Conservation (phyloP, 2,888 invertebrate genomes). For the Diplolepis rosae region DNA sequence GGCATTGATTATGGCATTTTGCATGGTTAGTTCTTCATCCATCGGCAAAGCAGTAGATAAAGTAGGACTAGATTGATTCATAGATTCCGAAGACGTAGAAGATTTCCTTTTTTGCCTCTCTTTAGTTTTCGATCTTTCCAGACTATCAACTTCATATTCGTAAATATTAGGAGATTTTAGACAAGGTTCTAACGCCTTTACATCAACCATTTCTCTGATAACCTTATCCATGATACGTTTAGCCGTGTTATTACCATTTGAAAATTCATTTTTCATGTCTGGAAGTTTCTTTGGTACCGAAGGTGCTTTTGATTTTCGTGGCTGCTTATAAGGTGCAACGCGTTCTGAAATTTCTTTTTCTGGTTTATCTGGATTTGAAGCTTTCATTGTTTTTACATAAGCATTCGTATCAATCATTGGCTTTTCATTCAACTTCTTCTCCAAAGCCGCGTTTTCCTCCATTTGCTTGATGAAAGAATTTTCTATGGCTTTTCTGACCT, state of each 20-base stretch:
- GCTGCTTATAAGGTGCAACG: constrained; percentile 27
- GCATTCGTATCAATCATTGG: neutral
- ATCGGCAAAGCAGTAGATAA: constrained; percentile 84
- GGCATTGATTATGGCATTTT: constrained; percentile 83
- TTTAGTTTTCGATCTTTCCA: constrained; percentile 64
- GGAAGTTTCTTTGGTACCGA: constrained; percentile 53
- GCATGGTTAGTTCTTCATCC: constrained; percentile 87
- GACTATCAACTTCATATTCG: constrained; percentile 70
- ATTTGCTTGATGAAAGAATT: constrained; percentile 69
- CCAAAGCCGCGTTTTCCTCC: constrained; percentile 62
- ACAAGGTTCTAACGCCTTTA: constrained; percentile 61
- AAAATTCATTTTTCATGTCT: constrained; percentile 67
- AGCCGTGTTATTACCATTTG: constrained; percentile 60
- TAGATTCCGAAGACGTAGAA: constrained; percentile 58
- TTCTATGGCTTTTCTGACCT: constrained; percentile 68
- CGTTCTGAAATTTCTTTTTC: neutral
- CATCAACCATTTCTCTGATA: constrained; percentile 71
- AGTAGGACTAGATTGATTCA: constrained; percentile 81
- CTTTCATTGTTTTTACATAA: constrained; percentile 17
- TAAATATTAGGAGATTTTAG: constrained; percentile 32
- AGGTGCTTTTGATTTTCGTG: constrained; percentile 44
- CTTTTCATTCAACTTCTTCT: constrained; percentile 42
- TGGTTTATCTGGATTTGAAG: neutral
- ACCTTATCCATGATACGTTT: constrained; percentile 74
- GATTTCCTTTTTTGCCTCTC: no score